phyloP scores from a whole-genome alignment of 2,888 invertebrate species.

The Fragum fragum region DNA sequence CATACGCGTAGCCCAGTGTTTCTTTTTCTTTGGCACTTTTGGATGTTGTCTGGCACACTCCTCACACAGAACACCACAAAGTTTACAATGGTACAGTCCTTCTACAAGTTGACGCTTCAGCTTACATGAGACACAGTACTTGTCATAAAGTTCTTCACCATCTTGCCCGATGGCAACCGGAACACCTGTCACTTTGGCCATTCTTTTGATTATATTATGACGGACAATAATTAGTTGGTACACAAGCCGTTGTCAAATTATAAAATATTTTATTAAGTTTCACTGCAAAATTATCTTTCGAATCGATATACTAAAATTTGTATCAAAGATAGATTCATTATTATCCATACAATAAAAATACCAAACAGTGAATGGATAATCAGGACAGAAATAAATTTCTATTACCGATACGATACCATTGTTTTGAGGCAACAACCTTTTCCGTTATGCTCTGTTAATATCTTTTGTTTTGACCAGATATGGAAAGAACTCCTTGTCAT shows the following conservation, averaged over 20 bases:
- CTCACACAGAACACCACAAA: slow-evolving; percentile 61
- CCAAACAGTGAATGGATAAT: neutral
- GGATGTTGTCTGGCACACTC: slow-evolving; percentile 55
- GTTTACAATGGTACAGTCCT: slow-evolving; percentile 56
- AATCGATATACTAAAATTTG: too few species aligned
- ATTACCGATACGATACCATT: neutral
- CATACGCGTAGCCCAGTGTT: slow-evolving; percentile 59
- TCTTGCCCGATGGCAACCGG: slow-evolving; percentile 20
- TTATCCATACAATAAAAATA: too few species aligned
- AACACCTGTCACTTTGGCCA: neutral
- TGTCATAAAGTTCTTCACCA: slow-evolving; percentile 14
- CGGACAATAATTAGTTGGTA: too few species aligned
- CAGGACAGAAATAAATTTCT: neutral
- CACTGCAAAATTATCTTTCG: too few species aligned
- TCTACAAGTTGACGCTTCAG: slow-evolving; percentile 11
- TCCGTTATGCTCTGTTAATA: neutral
- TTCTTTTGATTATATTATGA: neutral
- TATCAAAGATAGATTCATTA: too few species aligned
- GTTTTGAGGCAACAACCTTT: neutral
- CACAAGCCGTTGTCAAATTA: too few species aligned
- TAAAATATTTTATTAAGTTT: too few species aligned
- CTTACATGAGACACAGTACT: slow-evolving; percentile 11
- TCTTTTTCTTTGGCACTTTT: slow-evolving; percentile 52
- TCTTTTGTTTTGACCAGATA: neutral
- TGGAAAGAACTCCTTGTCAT: too few species aligned